A percentile compares a stretch with the other conserved stretches of the same genome.
Evolutionary conservation across 2,113 vertebrate genomes (phyloP).

Genomic region (Pavo muticus): DNA sequence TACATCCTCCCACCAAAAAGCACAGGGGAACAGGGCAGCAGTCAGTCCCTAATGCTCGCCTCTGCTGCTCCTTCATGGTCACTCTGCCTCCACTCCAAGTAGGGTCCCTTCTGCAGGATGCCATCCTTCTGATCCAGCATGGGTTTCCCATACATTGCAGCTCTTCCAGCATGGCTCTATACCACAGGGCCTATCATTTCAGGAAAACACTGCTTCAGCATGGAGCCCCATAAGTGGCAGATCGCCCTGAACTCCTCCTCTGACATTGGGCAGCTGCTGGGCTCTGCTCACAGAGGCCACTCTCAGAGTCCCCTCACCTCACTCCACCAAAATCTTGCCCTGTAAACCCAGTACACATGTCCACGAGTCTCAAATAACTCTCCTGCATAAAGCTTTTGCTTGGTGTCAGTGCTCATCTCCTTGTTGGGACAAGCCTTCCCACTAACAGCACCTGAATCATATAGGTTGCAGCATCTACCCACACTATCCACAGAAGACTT

Average conservation of each 20-base stretch:
- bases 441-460: not conserved
- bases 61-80: too few relatives aligned
- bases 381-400: accelerated
- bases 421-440: not conserved
- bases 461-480: not conserved
- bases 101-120: too few relatives aligned
- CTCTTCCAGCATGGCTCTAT: not conserved
- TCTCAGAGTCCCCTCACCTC: not conserved
- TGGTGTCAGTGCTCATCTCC: not conserved
- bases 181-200: not conserved
- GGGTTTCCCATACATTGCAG: too few relatives aligned
- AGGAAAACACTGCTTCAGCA: not conserved
- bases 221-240: not conserved
- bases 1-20: not conserved
- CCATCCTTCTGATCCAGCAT: too few relatives aligned
- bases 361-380: not conserved
- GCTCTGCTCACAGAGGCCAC: not conserved
- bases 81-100: too few relatives aligned
- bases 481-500: not conserved
- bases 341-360: not conserved
- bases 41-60: too few relatives aligned
- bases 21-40: too few relatives aligned
- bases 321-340: not conserved
- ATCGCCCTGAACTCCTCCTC: not conserved
- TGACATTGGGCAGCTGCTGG: not conserved